Conservation (phyloP, 1,140 invertebrate genomes). For the Ceratina calcarata region DNA sequence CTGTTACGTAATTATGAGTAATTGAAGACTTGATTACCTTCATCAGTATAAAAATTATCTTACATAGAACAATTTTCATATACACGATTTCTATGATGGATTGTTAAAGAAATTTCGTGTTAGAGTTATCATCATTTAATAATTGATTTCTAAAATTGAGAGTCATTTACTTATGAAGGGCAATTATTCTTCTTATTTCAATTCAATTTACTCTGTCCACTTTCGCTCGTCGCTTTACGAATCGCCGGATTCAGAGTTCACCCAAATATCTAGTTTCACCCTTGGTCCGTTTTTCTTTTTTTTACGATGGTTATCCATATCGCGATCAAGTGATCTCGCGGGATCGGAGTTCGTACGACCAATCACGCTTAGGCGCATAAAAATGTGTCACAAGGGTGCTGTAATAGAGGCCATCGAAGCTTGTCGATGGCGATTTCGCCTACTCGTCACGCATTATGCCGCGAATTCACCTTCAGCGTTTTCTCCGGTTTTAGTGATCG, state of each 20-base stretch:
- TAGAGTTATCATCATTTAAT: too few species aligned
- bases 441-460: conserved; percentile 10
- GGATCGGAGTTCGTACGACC: conserved; percentile 66
- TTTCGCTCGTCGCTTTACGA: not conserved
- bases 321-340: conserved; percentile 72
- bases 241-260: not conserved
- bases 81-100: too few species aligned
- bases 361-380: conserved; percentile 72
- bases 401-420: conserved; percentile 69
- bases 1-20: too few species aligned
- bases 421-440: conserved; percentile 51
- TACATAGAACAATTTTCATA: too few species aligned
- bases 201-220: too few species aligned
- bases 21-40: too few species aligned
- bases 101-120: too few species aligned
- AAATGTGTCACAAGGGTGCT: conserved; percentile 73
- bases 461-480: conserved; percentile 30
- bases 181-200: too few species aligned
- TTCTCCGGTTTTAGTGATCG: not conserved
- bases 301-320: conserved; percentile 72
- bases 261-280: conserved; percentile 13
- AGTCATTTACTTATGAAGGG: too few species aligned
- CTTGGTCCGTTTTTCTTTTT: conserved; percentile 40
- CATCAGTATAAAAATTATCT: too few species aligned
- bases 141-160: too few species aligned